Evolutionary conservation across 2,113 vertebrate genomes (phyloP), one percentile per base, ranked within the genome.

Genomic region (Equus quagga): DNA sequence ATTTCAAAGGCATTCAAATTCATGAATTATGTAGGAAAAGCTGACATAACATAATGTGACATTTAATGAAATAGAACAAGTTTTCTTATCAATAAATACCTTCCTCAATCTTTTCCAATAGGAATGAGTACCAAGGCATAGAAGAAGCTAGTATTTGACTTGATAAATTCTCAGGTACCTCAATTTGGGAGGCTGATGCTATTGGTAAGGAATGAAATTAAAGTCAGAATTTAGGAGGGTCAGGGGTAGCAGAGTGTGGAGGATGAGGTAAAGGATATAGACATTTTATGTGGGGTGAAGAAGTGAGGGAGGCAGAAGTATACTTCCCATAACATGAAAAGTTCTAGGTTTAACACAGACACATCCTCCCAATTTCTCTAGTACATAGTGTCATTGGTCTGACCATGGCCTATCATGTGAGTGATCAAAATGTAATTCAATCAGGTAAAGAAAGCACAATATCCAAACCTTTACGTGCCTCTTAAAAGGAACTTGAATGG

Each of bases 71-170:
- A 56, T 58, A 36, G 8, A 73, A 84, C 46, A 11, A 0, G 1
- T 79, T 93, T 95, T 65, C 21, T 89, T 94, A 60, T 65, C 46
- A 88, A 18, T 33, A 88, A 78, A 89, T 79, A 44, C 10, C 21
- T 76, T 83, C 14, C 41, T 91, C 18, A 23, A 17, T 23, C 11
- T 58, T 49, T 83, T 36, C 69, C 15, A 49, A 28, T 8, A 73
- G 3, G 36, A 85, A 80, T 44, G 21, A 64, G 2, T 56, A 9
- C 70, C 13, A 58, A 31, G 4, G 19, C 21, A 83, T 79, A 88
- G 31, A 79, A 15, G 11, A 91, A 28, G 24, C 5, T 65, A 19
- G 19, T 60, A 54, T 60, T 85, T 60, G 70, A 79, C 12, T 44
- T 67, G 21, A 67, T 2, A 60, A 64, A 41, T 21, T 19, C 12